Base-by-base conservation (phyloP, 2,888 invertebrate genomes). In the Patella pellucida region DNA sequence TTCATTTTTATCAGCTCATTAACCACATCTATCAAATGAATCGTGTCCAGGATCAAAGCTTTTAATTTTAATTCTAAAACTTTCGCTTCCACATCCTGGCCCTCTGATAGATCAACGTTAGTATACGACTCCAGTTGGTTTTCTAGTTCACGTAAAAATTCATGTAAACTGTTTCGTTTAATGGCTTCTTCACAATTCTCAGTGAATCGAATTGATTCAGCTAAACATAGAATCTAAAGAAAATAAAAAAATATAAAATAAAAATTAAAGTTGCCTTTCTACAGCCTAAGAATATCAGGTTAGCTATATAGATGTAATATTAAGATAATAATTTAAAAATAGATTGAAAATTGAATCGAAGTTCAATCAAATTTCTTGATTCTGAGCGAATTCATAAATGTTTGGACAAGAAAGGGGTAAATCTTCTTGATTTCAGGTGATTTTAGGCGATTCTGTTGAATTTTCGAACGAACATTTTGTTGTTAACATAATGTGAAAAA, bases 41-140 rank as follows among this genome's bases (percentile, higher is more conserved):
- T 96, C 23, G 96, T 95, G 89, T 99, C 99, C 85, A 99, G 92
- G 84, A 99, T 94, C 73, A 99, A 93, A 14, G 97, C 95, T 89
- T 98, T 96, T 81, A 98, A 93, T 92, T 99, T 99, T 73, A 96
- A 92, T 87, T 95, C 94, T 73, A 95, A 93, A 79, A 95, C 93
- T 81, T 79, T 80, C 54, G 75, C 79, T 71, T 83, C 83, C 11
- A 81, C 84, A 51, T 85, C 87, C 7, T 78, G 78, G 41, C 83
- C 87, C 68, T 79, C 73, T 50, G 84, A 71, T 12, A 90, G 82
- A 78, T 90, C 88, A 0, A 90, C 87, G 69, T 84, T 86, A 14
- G 92, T 92, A 85, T 92, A 92, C 1, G 90, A 86, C 79, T 91
- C 91, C 62, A 92, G 86, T 82, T 92, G 92, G 12, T 80, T 81